A percentile compares a stretch with the other conserved stretches of the same genome.
Evolutionary conservation across 1,140 invertebrate species (phyloP).

Genomic region (Camponotus floridanus): DNA sequence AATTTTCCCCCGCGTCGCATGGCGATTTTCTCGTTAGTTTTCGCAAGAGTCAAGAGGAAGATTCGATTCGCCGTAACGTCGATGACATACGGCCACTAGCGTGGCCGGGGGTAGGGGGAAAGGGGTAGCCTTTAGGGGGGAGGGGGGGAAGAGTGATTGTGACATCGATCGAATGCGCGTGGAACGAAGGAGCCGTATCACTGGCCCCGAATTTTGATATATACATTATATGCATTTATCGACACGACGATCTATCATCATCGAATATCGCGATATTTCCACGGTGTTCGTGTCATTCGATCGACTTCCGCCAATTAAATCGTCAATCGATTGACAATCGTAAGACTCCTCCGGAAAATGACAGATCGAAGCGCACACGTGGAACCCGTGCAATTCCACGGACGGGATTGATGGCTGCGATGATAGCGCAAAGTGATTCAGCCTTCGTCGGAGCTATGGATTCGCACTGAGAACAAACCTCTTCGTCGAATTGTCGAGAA

Average conservation of each 20-base stretch:
- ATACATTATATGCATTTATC: background rate
- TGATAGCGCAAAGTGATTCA: background rate
- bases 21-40: slow-evolving; percentile 51
- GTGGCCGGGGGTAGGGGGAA: background rate
- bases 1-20: slow-evolving; percentile 12
- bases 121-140: background rate
- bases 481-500: background rate
- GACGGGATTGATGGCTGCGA: background rate
- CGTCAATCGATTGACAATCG: background rate
- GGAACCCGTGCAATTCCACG: too few species aligned
- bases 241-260: slow-evolving; percentile 12
- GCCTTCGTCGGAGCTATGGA: background rate
- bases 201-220: slow-evolving; percentile 1
- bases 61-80: background rate
- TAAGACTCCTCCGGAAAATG: background rate
- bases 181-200: background rate
- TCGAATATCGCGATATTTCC: background rate
- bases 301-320: slow-evolving; percentile 41
- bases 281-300: too few species aligned
- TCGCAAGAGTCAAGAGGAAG: background rate
- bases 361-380: background rate
- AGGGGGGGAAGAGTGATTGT: slow-evolving; percentile 17
- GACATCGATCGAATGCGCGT: background rate
- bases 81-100: background rate
- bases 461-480: background rate